Evolutionary conservation across 2,113 vertebrate genomes (phyloP).

Genomic region (Oreochromis spilurus): DNA sequence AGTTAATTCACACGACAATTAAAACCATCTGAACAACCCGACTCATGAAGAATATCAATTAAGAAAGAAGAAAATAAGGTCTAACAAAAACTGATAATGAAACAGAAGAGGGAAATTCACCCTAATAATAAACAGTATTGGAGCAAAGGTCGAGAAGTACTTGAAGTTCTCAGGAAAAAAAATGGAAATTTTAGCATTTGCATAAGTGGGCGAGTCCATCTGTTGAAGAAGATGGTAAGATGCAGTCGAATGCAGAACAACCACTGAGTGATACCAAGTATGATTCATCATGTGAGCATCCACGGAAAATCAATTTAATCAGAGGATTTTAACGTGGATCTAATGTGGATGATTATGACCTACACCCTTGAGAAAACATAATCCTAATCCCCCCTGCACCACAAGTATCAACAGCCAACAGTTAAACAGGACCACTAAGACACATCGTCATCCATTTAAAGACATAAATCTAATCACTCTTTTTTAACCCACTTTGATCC

Average conservation of each 20-base stretch:
- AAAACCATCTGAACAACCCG: neutral
- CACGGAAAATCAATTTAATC: neutral
- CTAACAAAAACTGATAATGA: neutral
- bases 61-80: neutral
- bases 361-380: neutral
- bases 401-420: neutral
- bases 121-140: neutral
- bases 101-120: neutral
- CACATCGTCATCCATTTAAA: neutral
- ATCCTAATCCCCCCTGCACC: neutral
- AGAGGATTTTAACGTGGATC: neutral
- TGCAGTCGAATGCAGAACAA: neutral
- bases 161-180: accelerated
- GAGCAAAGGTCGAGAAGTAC: neutral
- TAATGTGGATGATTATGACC: neutral
- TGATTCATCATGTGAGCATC: conserved; percentile 1
- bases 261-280: neutral
- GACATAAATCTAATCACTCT: neutral
- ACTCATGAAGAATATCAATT: neutral
- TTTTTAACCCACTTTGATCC: neutral
- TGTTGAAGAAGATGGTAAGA: neutral
- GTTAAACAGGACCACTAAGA: neutral
- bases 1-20: neutral
- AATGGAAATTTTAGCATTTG: neutral
- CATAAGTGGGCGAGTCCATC: conserved; percentile 17